A percentile compares a stretch with the other conserved stretches of the same genome.
phyloP scores from a whole-genome alignment of 2,888 invertebrate species.

The Noctua janthina region DNA sequence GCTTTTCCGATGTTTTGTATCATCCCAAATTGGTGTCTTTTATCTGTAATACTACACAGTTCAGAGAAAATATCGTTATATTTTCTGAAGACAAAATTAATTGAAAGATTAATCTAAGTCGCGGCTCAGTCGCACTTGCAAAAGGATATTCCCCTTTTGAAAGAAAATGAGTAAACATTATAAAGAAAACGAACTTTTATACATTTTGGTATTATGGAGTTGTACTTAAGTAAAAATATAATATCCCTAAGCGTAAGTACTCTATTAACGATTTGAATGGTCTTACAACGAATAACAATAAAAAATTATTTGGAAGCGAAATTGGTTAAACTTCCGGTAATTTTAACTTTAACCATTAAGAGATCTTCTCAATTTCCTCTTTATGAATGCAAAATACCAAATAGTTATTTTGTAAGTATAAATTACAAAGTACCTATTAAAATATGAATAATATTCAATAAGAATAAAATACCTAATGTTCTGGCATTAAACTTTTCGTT shows the following conservation, averaged over 20 bases:
- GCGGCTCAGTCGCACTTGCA: conserved; percentile 33
- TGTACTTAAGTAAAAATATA: neutral
- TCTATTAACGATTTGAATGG: conserved; percentile 18
- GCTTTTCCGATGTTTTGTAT: conserved; percentile 2
- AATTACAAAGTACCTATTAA: neutral
- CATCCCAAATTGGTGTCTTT: conserved; percentile 15
- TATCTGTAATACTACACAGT: conserved; percentile 35
- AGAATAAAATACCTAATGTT: neutral
- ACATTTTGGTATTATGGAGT: neutral
- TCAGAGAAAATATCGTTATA: conserved; percentile 41
- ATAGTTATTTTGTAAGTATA: neutral
- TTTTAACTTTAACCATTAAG: conserved; percentile 6
- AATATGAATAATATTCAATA: too few species aligned
- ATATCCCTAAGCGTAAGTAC: neutral
- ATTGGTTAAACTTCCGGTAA: conserved; percentile 6
- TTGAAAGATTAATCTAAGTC: conserved; percentile 63
- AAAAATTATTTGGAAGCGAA: conserved; percentile 14
- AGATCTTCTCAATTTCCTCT: neutral
- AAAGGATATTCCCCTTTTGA: conserved; percentile 39
- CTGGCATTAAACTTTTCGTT: too few species aligned
- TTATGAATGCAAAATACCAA: neutral
- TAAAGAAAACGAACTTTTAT: conserved; percentile 32
- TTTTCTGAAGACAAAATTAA: conserved; percentile 67
- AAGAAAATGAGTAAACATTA: conserved; percentile 55
- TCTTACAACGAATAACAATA: neutral